phyloP scores from a whole-genome alignment of 2,888 invertebrate genomes.

The Eubasilissa splendida region DNA sequence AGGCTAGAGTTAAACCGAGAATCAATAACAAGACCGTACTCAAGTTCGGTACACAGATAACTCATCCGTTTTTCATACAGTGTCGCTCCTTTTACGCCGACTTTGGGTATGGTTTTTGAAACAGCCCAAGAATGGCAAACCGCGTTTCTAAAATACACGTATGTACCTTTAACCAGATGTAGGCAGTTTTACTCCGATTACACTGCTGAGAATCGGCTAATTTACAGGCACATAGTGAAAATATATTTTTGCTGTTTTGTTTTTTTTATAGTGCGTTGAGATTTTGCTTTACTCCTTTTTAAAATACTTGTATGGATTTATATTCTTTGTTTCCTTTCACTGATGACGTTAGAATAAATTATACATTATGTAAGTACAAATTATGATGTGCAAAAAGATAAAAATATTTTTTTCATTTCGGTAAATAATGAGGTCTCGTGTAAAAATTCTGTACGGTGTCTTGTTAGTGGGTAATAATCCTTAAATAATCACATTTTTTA shows the following conservation, averaged over 20 bases:
- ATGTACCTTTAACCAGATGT: constrained; percentile 17
- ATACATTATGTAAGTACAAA: constrained; percentile 1
- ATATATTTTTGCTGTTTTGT: not conserved
- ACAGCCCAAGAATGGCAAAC: constrained; percentile 21
- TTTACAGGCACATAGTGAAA: not conserved
- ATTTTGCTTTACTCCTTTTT: not conserved
- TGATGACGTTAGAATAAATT: not conserved
- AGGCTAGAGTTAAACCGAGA: constrained; percentile 13
- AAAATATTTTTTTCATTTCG: not conserved
- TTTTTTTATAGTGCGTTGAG: too few relatives aligned
- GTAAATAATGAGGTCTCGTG: too few relatives aligned
- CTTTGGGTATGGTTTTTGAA: not conserved
- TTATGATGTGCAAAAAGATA: constrained; percentile 1
- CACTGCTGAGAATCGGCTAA: not conserved
- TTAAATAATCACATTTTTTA: too few relatives aligned
- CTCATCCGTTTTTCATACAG: not conserved
- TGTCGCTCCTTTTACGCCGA: not conserved
- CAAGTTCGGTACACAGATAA: not conserved
- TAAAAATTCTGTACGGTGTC: too few relatives aligned
- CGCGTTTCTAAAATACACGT: constrained; percentile 32
- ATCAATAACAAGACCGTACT: constrained; percentile 16
- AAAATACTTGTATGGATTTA: not conserved
- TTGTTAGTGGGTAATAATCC: too few relatives aligned
- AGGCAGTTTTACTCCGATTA: constrained; percentile 23
- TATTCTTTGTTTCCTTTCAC: constrained; percentile 3